phyloP scores from a whole-genome alignment of 2,797 vertebrate species.

The Phoxinus dragarum region DNA sequence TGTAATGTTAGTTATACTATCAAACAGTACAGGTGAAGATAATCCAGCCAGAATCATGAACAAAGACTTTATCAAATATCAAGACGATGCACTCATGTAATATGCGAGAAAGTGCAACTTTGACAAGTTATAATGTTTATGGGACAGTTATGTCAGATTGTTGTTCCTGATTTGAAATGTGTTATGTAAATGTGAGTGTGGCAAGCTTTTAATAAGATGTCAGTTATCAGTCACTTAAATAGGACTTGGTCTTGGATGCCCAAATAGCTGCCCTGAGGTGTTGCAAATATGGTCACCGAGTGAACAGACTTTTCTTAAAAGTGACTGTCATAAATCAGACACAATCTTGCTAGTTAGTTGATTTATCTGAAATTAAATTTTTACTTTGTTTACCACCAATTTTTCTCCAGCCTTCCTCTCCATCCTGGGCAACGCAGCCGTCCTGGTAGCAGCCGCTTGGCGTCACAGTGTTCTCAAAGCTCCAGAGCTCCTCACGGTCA shows the following conservation, averaged over 20 bases:
- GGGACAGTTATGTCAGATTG: background rate
- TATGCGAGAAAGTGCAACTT: background rate
- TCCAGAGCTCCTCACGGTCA: constrained; percentile 73
- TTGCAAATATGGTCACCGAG: background rate
- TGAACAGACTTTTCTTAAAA: background rate
- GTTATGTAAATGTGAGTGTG: background rate
- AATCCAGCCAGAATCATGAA: background rate
- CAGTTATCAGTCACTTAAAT: background rate
- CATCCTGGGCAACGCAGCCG: constrained; percentile 62
- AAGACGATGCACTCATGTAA: background rate
- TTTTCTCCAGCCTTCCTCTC: constrained; percentile 53
- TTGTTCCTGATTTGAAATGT: background rate
- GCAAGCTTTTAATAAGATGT: background rate
- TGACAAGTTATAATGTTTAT: background rate
- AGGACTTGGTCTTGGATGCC: background rate
- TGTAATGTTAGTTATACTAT: background rate
- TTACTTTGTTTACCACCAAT: background rate
- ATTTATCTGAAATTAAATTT: background rate
- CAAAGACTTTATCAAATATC: background rate
- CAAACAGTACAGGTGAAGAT: background rate
- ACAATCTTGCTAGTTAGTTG: background rate
- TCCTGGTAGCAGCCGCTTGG: constrained; percentile 60
- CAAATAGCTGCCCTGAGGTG: background rate
- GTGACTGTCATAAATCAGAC: background rate
- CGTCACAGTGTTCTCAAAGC: constrained; percentile 65